Percentiles rank a stretch among this genome's conserved stretches.
Conservation (phyloP, 2,113 vertebrate species). For the Odocoileus hemionus region DNA sequence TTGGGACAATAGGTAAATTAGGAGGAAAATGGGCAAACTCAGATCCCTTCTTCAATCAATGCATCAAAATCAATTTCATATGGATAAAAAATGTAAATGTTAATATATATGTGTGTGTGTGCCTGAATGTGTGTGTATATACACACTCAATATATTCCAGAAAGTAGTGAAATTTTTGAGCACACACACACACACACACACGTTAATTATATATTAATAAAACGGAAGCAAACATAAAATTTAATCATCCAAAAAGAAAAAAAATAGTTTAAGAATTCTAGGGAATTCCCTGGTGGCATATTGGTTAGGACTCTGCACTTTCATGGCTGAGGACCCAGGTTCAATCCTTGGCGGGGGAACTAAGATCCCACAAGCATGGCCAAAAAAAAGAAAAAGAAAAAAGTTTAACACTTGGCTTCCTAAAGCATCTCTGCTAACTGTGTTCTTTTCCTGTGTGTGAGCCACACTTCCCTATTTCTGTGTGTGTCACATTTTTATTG, state of each 20-base stretch:
- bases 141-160: background rate
- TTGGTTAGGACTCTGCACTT: background rate
- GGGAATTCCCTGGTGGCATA: background rate
- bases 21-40: background rate
- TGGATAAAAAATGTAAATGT: background rate
- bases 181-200: background rate
- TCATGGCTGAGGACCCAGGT: background rate
- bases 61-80: background rate
- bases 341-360: fast-evolving
- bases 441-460: background rate
- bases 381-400: background rate
- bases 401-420: background rate
- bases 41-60: background rate
- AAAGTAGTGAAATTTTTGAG: background rate
- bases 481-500: background rate
- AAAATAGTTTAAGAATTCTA: background rate
- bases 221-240: background rate
- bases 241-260: background rate
- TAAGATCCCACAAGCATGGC: background rate
- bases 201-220: background rate
- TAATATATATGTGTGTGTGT: background rate
- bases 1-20: background rate
- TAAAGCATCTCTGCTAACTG: background rate
- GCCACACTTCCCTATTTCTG: background rate
- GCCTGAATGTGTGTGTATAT: background rate